Evolutionary conservation across 1,140 invertebrate genomes (phyloP).

Genomic region (Phocides pigmalion): DNA sequence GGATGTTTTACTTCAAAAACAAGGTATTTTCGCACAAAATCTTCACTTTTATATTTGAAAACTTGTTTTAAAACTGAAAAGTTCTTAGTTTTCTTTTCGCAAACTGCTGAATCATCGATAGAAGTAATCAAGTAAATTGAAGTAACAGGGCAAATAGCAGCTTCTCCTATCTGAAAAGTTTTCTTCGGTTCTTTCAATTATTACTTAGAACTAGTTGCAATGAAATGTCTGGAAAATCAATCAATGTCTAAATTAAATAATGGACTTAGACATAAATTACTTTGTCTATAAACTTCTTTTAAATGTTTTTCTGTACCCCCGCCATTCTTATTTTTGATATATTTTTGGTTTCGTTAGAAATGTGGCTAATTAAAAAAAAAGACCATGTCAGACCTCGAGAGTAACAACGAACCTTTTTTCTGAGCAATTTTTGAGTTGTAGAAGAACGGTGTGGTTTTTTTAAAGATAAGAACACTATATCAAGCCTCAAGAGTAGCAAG

Average conservation of each 20-base stretch:
- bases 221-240: background rate
- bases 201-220: background rate
- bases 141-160: slow-evolving; percentile 5
- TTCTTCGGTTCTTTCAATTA: background rate
- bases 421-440: too few relatives aligned
- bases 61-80: slow-evolving; percentile 1
- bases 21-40: background rate
- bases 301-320: too few relatives aligned
- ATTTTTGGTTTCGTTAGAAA: too few relatives aligned
- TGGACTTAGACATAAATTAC: background rate
- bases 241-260: slow-evolving; percentile 1
- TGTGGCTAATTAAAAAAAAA: too few relatives aligned
- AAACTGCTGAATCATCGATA: slow-evolving; percentile 11
- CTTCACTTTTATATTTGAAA: background rate
- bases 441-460: too few relatives aligned
- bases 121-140: slow-evolving; percentile 18
- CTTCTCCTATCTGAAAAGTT: slow-evolving; percentile 7
- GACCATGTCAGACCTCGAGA: too few relatives aligned
- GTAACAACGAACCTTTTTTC: too few relatives aligned
- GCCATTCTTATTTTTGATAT: too few relatives aligned
- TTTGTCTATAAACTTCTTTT: background rate
- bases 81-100: slow-evolving; percentile 14
- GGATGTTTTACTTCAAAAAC: background rate
- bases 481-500: too few relatives aligned
- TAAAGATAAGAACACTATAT: too few relatives aligned